Conservation (phyloP, 2,113 vertebrate species). For the Gopherus evgoodei region DNA sequence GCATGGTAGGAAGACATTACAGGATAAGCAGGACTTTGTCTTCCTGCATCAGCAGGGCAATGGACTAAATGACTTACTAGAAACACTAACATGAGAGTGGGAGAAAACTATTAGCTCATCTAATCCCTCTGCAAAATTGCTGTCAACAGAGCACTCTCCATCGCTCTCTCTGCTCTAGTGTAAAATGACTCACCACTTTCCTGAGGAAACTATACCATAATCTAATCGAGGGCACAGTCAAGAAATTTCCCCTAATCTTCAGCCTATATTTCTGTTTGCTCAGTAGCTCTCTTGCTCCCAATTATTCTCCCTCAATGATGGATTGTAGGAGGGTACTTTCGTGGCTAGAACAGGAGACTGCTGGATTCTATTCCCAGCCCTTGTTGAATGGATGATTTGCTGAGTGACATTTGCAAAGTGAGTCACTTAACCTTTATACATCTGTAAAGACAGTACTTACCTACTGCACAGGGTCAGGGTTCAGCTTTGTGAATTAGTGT, state of each 20-base stretch:
- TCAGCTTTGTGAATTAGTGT: neutral
- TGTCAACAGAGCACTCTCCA: neutral
- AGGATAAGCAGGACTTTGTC: neutral
- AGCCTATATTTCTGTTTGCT: neutral
- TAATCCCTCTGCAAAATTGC: neutral
- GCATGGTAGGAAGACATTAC: fast-evolving
- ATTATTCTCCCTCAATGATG: neutral
- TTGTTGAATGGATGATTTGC: neutral
- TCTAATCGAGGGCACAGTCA: neutral
- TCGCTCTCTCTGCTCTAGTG: neutral
- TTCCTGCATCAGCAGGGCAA: neutral
- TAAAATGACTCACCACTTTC: neutral
- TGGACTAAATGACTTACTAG: neutral
- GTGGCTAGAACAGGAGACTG: neutral
- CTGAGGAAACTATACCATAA: neutral
- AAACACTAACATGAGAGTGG: neutral
- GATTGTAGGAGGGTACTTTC: neutral
- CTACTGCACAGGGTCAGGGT: neutral
- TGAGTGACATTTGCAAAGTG: fast-evolving
- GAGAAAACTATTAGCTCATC: neutral
- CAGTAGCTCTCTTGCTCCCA: neutral
- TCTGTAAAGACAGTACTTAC: neutral
- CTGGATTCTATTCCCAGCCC: neutral
- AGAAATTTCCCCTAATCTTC: neutral
- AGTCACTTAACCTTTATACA: neutral